Percentiles rank a stretch among this genome's conserved stretches.
Evolutionary conservation across 1,140 invertebrate species (phyloP).

Genomic region (Lineus longissimus): DNA sequence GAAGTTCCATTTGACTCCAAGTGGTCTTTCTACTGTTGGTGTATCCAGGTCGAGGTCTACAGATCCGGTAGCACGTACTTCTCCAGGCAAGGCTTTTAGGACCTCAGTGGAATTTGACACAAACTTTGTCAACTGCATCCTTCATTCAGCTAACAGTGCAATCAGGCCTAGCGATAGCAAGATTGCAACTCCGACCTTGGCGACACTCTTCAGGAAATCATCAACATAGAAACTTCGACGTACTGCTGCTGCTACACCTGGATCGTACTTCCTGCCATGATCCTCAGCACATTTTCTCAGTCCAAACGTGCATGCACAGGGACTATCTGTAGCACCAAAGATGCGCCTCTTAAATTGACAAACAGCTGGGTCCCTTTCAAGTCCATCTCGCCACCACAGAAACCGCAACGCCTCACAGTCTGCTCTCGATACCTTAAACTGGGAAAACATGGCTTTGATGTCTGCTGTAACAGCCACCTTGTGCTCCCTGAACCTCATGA

Average conservation of each 20-base stretch:
- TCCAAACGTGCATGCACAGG: slow-evolving; percentile 18
- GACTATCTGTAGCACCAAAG: slow-evolving; percentile 24
- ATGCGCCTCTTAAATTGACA: slow-evolving; percentile 23
- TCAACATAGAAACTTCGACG: slow-evolving; percentile 24
- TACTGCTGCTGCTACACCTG: slow-evolving; percentile 1
- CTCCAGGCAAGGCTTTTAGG: neutral
- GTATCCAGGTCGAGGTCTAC: slow-evolving; percentile 1
- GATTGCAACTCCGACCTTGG: slow-evolving; percentile 9
- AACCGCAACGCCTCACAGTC: slow-evolving; percentile 19
- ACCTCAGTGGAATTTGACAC: neutral
- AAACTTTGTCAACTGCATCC: neutral
- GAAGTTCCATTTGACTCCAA: neutral
- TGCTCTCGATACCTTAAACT: slow-evolving; percentile 15
- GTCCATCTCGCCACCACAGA: slow-evolving; percentile 20
- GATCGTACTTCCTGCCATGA: neutral
- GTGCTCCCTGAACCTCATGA: slow-evolving; percentile 25
- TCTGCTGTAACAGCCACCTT: slow-evolving; percentile 23
- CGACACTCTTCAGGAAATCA: slow-evolving; percentile 16
- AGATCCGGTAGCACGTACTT: neutral
- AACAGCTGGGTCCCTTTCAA: slow-evolving; percentile 8
- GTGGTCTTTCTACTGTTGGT: neutral
- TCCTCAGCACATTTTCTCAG: slow-evolving; percentile 19
- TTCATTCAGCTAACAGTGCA: neutral
- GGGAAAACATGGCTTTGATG: slow-evolving; percentile 28
- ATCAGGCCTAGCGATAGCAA: neutral